Conservation (phyloP, 2,888 invertebrate species). For the Leptopterna dolabrata region DNA sequence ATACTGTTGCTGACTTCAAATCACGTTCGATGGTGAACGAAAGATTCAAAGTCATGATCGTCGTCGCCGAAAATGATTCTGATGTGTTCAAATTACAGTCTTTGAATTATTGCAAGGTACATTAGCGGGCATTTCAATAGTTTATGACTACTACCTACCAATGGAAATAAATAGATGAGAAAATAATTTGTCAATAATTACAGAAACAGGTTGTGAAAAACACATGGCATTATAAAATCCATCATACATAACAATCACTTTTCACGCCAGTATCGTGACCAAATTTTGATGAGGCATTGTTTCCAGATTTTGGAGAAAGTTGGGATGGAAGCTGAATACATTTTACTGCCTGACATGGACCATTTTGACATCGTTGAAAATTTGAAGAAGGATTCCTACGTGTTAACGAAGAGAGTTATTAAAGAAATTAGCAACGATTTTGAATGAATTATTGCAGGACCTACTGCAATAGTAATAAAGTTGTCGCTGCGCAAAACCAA, state of each 20-base stretch:
- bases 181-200: too few relatives aligned
- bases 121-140: too few relatives aligned
- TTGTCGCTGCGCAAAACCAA: too few relatives aligned
- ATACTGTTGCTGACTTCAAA: slow-evolving; percentile 58
- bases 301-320: slow-evolving; percentile 69
- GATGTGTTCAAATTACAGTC: slow-evolving; percentile 77
- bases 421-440: neutral
- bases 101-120: slow-evolving; percentile 71
- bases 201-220: too few relatives aligned
- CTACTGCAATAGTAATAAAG: too few relatives aligned
- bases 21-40: slow-evolving; percentile 54
- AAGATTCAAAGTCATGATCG: slow-evolving; percentile 67
- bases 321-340: slow-evolving; percentile 71
- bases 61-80: slow-evolving; percentile 77
- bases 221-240: too few relatives aligned
- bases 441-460: too few relatives aligned
- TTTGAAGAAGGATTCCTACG: slow-evolving; percentile 70
- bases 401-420: slow-evolving; percentile 66
- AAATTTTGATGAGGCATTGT: too few relatives aligned
- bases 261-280: too few relatives aligned
- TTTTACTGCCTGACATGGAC: slow-evolving; percentile 75
- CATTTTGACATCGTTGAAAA: slow-evolving; percentile 84
- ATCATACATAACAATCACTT: too few relatives aligned
- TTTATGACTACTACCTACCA: too few relatives aligned
- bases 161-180: too few relatives aligned